These are phyloP conservation scores for Acanthurus leucopareius DNA, from an alignment of 2,797 vertebrate genomes.

Conservation along the genomic window DNA sequence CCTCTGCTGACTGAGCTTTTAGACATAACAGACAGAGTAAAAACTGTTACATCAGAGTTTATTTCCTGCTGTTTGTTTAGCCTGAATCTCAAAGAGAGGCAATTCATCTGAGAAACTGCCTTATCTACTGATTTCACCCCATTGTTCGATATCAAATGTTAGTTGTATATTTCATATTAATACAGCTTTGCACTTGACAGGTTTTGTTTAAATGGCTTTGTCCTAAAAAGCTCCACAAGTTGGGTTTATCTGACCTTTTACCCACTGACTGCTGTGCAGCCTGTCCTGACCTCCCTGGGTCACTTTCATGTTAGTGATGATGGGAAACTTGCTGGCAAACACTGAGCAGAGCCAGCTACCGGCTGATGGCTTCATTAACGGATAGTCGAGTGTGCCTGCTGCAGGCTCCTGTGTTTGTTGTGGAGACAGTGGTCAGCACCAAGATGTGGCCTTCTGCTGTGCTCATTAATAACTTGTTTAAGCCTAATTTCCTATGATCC, in stretches of 20 bases:
- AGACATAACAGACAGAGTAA: conserved; percentile 6
- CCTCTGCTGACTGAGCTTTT: not conserved
- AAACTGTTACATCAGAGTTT: conserved; percentile 6
- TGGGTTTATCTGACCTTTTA: conserved; percentile 24
- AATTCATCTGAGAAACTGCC: not conserved
- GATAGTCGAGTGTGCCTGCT: not conserved
- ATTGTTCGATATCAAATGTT: not conserved
- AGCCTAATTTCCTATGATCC: not conserved
- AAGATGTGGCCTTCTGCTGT: conserved; percentile 6
- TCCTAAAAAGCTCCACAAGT: too few species aligned
- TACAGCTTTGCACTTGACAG: not conserved
- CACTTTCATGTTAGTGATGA: conserved; percentile 10
- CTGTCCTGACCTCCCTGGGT: not conserved
- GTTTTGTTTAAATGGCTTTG: not conserved
- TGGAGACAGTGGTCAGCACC: not conserved
- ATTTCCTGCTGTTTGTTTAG: not conserved
- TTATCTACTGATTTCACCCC: not conserved
- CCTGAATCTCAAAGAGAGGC: not conserved
- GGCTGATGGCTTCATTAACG: not conserved
- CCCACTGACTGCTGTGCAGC: not conserved
- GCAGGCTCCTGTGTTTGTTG: conserved; percentile 3
- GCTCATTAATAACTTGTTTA: not conserved
- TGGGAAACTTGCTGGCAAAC: conserved; percentile 14
- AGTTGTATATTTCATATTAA: not conserved
- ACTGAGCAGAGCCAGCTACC: conserved; percentile 9